A percentile compares a stretch with the other conserved stretches of the same genome.
These are phyloP conservation scores for Chionodraco myersi DNA, from an alignment of 2,113 vertebrate species.

Conservation along the genomic window DNA sequence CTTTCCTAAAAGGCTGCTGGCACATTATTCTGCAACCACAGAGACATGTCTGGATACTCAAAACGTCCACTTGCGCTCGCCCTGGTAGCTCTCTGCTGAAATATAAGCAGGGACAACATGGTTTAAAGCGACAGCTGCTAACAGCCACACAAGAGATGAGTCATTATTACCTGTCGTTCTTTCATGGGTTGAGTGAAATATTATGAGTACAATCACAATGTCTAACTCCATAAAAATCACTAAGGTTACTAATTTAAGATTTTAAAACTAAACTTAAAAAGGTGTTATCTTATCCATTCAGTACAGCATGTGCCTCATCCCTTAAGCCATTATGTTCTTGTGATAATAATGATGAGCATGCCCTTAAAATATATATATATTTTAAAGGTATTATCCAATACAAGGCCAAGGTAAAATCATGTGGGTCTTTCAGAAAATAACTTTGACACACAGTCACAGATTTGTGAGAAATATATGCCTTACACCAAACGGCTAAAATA, in stretches of 20 bases:
- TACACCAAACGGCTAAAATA: no score
- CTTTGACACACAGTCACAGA: not conserved
- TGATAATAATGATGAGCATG: not conserved
- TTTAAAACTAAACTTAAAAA: not conserved
- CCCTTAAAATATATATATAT: conserved; percentile 1
- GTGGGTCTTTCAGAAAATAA: not conserved
- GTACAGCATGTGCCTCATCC: not conserved
- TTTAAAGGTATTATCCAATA: not conserved
- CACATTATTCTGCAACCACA: conserved; percentile 79
- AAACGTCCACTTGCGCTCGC: conserved; percentile 71
- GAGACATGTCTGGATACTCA: conserved; percentile 72
- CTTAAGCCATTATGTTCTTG: not conserved
- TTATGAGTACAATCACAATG: no score
- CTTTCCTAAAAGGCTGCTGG: conserved; percentile 84
- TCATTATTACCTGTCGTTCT: not conserved
- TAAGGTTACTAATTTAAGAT: not conserved
- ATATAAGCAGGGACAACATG: conserved; percentile 6
- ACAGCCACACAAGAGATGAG: not conserved
- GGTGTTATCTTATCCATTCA: not conserved
- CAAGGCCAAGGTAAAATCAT: not conserved
- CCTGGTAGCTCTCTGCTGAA: conserved; percentile 56
- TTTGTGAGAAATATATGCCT: not conserved
- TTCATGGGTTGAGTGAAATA: not conserved
- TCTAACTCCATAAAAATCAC: not conserved
- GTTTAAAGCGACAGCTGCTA: conserved; percentile 49